Evolutionary conservation across 2,797 vertebrate species (phyloP), one percentile per base, ranked within the genome.

Genomic region (Thalassophryne amazonica): DNA sequence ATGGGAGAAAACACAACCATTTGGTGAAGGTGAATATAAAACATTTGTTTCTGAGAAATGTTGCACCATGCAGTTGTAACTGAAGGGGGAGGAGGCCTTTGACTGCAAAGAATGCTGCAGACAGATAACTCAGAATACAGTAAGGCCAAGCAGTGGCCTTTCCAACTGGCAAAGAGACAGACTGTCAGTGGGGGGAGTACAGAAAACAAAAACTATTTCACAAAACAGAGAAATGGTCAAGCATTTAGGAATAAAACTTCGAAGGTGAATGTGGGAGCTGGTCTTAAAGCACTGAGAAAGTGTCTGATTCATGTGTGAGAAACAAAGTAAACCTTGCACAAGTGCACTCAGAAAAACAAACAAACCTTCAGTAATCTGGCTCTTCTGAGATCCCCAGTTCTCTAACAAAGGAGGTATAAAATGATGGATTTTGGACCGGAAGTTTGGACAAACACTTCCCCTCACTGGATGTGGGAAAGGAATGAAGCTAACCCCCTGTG

Each of bases 101-200:
- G 2, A 9, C 31, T 46, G 49, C 9, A 19, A 78, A 69, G 66
- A 82, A 82, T 76, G 72, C 51, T 32, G 38, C 43, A 50, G 71
- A 81, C 43, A 50, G 71, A 81, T 62, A 53, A 54, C 51, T 54
- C 33, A 38, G 36, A 40, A 41, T 72, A 64, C 61, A 65, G 70
- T 51, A 43, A 80, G 69, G 73, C 76, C 69, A 76, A 38, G 55
- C 41, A 4, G 48, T 73, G 70, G 73, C 30, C 50, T 56, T 40
- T 48, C 42, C 35, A 40, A 2, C 30, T 51, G 60, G 46, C 37
- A 29, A 27, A 7, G 16, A 58, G 4, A 19, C 35, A 43, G 16
- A 42, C 19, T 32, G 34, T 31, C 28, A 28, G 34, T 18, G 32
- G 39, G 40, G 37, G 58, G 17, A 22, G 7, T 3, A 4, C 33